Percentiles rank a stretch among this genome's conserved stretches.
Conservation (phyloP, 2,888 invertebrate species). For the Alentia gelatinosa region DNA sequence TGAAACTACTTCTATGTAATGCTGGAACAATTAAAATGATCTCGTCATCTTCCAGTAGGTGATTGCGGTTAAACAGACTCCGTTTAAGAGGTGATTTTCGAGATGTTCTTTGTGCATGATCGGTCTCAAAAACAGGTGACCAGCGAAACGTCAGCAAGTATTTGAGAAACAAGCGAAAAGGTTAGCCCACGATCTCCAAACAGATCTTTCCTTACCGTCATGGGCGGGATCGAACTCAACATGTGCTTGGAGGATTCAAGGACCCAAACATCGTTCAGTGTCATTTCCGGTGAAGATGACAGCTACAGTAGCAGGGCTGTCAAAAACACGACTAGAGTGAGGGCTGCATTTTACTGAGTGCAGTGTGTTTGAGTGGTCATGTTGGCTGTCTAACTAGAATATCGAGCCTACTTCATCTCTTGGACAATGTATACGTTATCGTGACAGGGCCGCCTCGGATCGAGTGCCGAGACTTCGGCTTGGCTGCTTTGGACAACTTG, state of each 20-base stretch:
- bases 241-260: not conserved
- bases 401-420: not conserved
- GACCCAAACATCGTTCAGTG: not conserved
- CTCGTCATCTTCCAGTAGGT: not conserved
- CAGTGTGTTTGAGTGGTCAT: not conserved
- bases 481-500: too few relatives aligned
- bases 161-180: not conserved
- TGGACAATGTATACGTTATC: not conserved
- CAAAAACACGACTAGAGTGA: constrained; percentile 23
- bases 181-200: not conserved
- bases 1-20: not conserved
- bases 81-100: not conserved
- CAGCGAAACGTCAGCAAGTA: not conserved
- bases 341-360: not conserved
- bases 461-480: not conserved
- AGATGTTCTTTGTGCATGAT: not conserved
- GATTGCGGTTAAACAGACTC: not conserved
- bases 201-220: not conserved
- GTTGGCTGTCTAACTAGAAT: not conserved
- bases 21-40: not conserved
- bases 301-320: not conserved
- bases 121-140: not conserved
- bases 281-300: constrained; percentile 41
- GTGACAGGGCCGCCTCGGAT: constrained; percentile 1
- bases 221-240: not conserved